Evolutionary conservation across 2,888 invertebrate species (phyloP), one percentile per base, ranked within the genome.

Genomic region (Tuberolachnus salignus): DNA sequence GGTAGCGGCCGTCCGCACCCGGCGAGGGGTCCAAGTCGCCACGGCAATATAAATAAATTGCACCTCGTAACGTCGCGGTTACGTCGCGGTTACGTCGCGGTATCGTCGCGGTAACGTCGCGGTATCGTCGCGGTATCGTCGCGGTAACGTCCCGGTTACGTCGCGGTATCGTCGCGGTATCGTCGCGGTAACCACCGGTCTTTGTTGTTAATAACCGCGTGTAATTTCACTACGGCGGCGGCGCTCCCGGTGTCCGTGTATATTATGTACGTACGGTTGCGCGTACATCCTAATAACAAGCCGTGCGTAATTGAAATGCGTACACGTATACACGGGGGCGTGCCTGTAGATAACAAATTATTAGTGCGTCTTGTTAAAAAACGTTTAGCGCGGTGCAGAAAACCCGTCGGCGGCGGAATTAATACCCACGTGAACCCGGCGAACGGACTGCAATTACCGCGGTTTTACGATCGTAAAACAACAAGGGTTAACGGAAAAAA

Each of bases 291-390:
- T 66, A 57, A 70, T 63, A 63, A 73, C 73, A 26, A 63, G 34
- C 63, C 51, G 51, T 42, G 51, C 53, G 13, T 73, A 73, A 73
- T 73, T 63, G 72, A 73, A 73, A 73, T 34, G 46, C 14, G 59
- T n/a, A n/a, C n/a, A n/a, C n/a, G 14, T 49, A 26, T 53, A 13
- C 16, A 6, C n/a, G 21, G 14, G 67, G 21, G 57, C 34, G 10
- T 23, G n/a, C n/a, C 19, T 34, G 2, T 9, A 14, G 26, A 42
- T 4, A 21, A 42, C n/a, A 73, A 73, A 73, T 72, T 34, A 34
- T 34, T 49, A 34, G 63, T 21, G n/a, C n/a, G 63, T 73, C 73
- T 73, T 73, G 73, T 73, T 73, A 73, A 73, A 73, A 73, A 73
- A 73, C 73, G 73, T 73, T 73, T 73, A 73, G 73, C 72, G 21